Conservation (phyloP, 2,113 vertebrate species). For the Lontra canadensis region DNA sequence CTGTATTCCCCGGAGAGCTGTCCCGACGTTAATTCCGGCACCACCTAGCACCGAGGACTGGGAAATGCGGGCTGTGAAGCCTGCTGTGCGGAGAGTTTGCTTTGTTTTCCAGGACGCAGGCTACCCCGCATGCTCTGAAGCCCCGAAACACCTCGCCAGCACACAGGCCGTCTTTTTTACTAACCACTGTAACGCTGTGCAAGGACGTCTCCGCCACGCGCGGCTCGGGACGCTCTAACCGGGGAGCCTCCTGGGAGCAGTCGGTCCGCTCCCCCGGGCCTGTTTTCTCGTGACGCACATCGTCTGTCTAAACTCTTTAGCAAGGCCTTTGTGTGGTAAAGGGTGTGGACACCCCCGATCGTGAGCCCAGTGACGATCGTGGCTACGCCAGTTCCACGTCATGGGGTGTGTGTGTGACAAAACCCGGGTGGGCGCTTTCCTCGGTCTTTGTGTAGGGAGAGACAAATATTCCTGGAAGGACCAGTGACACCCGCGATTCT, state of each 20-base stretch:
- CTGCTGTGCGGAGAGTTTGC: neutral
- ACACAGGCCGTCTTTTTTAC: constrained; percentile 67
- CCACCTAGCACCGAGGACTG: neutral
- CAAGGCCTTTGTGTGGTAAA: neutral
- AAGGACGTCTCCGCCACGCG: constrained; percentile 19
- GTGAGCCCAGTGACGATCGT: neutral
- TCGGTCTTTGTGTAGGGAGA: neutral
- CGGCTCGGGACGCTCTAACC: constrained; percentile 44
- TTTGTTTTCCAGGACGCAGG: constrained; percentile 30
- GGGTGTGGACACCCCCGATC: neutral
- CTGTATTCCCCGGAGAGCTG: neutral
- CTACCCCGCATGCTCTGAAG: neutral
- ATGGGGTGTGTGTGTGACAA: neutral
- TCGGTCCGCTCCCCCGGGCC: neutral
- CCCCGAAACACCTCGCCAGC: neutral
- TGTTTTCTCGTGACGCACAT: constrained; percentile 38
- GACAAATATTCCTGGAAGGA: neutral
- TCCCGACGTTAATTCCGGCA: neutral
- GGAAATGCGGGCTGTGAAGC: neutral
- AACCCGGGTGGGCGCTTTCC: neutral
- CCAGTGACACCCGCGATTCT: constrained; percentile 2
- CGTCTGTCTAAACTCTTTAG: constrained; percentile 36
- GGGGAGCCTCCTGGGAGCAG: constrained; percentile 17
- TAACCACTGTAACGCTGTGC: constrained; percentile 59
- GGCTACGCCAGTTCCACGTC: neutral